These are phyloP conservation scores for Chironomus striatipennis DNA, from an alignment of 1,140 invertebrate genomes.

Conservation along the genomic window DNA sequence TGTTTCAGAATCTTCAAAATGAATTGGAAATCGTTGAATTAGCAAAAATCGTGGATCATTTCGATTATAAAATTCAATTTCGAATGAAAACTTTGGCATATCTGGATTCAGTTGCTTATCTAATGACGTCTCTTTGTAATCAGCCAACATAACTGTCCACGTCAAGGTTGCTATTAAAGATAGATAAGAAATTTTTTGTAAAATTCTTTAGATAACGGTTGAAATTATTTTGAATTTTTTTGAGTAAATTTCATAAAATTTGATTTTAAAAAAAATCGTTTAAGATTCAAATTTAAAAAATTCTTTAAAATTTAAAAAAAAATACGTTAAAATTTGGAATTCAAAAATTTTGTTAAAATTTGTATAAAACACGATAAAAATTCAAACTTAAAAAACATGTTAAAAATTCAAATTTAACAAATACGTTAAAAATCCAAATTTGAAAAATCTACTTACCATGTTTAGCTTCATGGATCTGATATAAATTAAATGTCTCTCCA, in stretches of 20 bases:
- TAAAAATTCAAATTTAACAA: constrained; percentile 26
- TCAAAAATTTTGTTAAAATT: constrained; percentile 25
- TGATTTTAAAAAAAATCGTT: constrained; percentile 25
- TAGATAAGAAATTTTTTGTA: background rate
- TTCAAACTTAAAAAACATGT: constrained; percentile 25
- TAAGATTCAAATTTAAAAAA: background rate
- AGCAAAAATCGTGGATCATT: constrained; percentile 35
- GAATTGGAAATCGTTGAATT: constrained; percentile 37
- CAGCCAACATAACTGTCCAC: constrained; percentile 38
- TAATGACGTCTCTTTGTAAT: constrained; percentile 30
- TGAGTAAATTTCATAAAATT: too few species aligned
- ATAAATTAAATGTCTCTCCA: constrained; percentile 39
- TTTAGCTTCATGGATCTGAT: constrained; percentile 34
- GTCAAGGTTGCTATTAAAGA: constrained; percentile 33
- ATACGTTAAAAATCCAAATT: background rate
- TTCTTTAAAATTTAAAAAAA: constrained; percentile 24
- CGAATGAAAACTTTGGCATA: constrained; percentile 36
- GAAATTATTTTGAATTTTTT: too few species aligned
- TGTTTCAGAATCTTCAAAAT: constrained; percentile 35
- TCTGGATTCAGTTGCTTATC: background rate
- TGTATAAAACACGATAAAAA: constrained; percentile 17
- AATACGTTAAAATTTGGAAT: background rate
- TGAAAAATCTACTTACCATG: background rate
- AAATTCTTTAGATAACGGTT: too few species aligned
- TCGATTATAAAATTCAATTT: constrained; percentile 34